Evolutionary conservation across 2,797 vertebrate species (phyloP), one percentile per base, ranked within the genome.

Genomic region (Trichosurus vulpecula): DNA sequence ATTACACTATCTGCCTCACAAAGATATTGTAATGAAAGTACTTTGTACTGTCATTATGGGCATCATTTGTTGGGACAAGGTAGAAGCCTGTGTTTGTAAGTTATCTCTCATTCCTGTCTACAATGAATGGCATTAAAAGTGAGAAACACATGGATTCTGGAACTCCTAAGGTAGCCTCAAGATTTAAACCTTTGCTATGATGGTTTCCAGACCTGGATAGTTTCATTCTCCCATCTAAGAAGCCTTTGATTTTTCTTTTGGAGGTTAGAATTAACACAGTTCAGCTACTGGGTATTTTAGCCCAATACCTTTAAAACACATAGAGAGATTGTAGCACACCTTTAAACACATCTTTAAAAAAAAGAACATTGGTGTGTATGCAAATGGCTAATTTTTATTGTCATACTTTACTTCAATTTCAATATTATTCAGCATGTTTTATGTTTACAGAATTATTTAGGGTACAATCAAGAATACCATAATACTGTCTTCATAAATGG

Each of bases 381-480:
- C 51, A 96, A 54, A 95, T 51, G 93, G 87, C 92, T 98, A 96
- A 96, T 92, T 95, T 98, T 97, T 97, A 93, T 95, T 97, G 57
- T 91, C 92, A 74, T 96, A 95, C 94, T 97, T 98, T 96, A 66
- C 52, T 97, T 98, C 94, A 97, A 95, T 98, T 97, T 97, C 97
- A 97, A 61, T 51, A 11, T 96, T 97, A 94, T 91, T 96, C 96
- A 87, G 92, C 92, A 97, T 97, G 97, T 94, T 97, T 96, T 98
- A 97, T 96, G 98, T 96, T 98, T 96, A 96, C 96, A 96, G 97
- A 98, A 98, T 98, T 98, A 97, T 97, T 98, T 97, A 97, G 93
- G 56, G 90, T 91, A 93, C 92, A 97, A 98, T 98, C 97, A 98
- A 97, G 94, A 95, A 97, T 98, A 53, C 91, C 97, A 61, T 98